Conservation (phyloP, 1,140 invertebrate species). For the Drosophila dunni region DNA sequence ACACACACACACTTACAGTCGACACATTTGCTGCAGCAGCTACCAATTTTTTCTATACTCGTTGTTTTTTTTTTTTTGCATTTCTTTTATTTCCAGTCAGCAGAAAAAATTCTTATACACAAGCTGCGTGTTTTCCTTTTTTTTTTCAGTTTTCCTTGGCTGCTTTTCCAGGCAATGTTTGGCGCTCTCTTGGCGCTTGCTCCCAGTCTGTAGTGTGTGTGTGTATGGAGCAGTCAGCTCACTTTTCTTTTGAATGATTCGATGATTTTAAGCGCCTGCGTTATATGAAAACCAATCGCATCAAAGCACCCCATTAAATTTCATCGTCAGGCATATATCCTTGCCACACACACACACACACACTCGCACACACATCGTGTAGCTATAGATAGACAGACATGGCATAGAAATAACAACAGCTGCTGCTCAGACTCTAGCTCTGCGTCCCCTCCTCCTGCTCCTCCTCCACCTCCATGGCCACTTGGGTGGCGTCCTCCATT, state of each 20-base stretch:
- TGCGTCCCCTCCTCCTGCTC: neutral
- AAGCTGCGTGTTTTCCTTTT: conserved; percentile 51
- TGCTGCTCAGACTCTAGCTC: conserved; percentile 40
- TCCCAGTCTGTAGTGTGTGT: conserved; percentile 46
- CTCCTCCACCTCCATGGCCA: neutral
- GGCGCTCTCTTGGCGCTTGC: conserved; percentile 48
- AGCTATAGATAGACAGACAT: conserved; percentile 41
- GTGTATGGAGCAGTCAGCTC: conserved; percentile 76
- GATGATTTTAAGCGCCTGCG: conserved; percentile 85
- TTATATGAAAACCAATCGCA: conserved; percentile 85
- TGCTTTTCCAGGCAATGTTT: conserved; percentile 36
- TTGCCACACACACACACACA: conserved; percentile 54
- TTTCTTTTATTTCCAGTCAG: conserved; percentile 76
- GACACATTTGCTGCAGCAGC: conserved; percentile 34
- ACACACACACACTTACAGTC: conserved; percentile 52
- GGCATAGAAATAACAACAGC: conserved; percentile 71
- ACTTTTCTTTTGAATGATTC: conserved; percentile 85
- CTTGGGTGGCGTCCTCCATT: conserved; percentile 29
- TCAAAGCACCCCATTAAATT: conserved; percentile 85
- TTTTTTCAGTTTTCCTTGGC: conserved; percentile 27
- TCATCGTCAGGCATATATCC: conserved; percentile 84
- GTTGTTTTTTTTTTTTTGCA: conserved; percentile 62
- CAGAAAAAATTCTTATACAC: conserved; percentile 79
- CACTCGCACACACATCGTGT: conserved; percentile 22
- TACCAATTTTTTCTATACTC: conserved; percentile 27